phyloP scores from a whole-genome alignment of 2,797 vertebrate species.

The Acrossocheilus fasciatus region DNA sequence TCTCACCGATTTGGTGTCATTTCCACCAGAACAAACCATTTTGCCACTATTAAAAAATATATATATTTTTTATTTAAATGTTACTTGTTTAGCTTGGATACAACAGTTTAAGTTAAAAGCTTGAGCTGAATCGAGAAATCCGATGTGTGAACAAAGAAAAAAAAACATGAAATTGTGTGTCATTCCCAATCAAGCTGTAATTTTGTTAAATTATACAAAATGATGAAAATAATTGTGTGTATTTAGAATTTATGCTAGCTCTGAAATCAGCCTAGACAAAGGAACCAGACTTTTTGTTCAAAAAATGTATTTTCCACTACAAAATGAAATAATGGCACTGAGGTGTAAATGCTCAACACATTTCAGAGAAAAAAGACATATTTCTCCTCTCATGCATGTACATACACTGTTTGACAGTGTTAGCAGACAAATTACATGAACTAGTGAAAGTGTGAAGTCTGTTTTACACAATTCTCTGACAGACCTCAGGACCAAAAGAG shows the following conservation, averaged over 20 bases:
- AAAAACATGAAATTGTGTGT: not conserved
- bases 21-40: not conserved
- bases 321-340: not conserved
- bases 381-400: not conserved
- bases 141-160: not conserved
- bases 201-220: not conserved
- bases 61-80: not conserved
- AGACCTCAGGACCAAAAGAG: conserved; percentile 7
- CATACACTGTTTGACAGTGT: not conserved
- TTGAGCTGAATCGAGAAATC: not conserved
- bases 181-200: not conserved
- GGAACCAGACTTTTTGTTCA: not conserved
- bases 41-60: no score
- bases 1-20: not conserved
- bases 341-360: not conserved
- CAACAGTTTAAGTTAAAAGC: not conserved
- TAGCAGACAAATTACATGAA: not conserved
- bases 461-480: not conserved
- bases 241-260: not conserved
- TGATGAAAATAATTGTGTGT: not conserved
- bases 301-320: not conserved
- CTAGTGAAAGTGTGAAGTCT: not conserved
- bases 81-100: not conserved
- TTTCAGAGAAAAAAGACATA: not conserved
- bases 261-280: not conserved